Base-by-base conservation (phyloP, 2,797 vertebrate genomes). In the Clarias fuscus region DNA sequence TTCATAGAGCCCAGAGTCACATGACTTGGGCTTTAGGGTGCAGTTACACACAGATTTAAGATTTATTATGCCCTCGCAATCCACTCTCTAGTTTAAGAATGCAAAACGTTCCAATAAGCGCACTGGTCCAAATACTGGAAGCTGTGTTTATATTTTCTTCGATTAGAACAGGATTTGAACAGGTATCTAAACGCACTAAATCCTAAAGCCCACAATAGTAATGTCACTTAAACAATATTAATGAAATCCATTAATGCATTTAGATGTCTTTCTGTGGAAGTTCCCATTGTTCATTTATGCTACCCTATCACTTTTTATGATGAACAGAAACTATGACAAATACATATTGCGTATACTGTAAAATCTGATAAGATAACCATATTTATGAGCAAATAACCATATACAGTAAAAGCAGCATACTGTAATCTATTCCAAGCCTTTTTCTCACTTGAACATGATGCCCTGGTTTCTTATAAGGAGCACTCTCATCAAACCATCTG, bases 401-500 rank as follows among this genome's bases (percentile, higher is more conserved):
- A 30, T 30, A 82, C 18, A 86, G 53, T 56, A 14, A 56, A 14
- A 78, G 64, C 83, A 58, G 64, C n/a, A 24, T 18, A 80, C 33
- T 75, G 43, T 82, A 86, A 86, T 88, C 20, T 85, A 86, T 43
- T 84, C 48, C n/a, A 65, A 65, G 80, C 56, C 82, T 58, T 67
- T 62, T 85, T 33, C 27, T 7, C 17, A 14, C 11, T 77, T n/a
- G 61, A 87, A 87, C 89, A 92, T 53, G 58, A 73, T 75, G 90
- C 77, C 85, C 82, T 86, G 58, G 78, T 85, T 90, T 68, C 71
- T 91, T 14, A 88, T 53, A 86, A 89, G 72, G 62, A 84, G 40
- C 58, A 80, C 83, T 91, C 67, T 91, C 67, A 83, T 91, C 80
- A 91, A 92, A 92, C 70, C 86, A 91, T 91, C 91, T 88, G 92